Base-by-base conservation (phyloP, 1,140 invertebrate species). In the Capitella teleta region DNA sequence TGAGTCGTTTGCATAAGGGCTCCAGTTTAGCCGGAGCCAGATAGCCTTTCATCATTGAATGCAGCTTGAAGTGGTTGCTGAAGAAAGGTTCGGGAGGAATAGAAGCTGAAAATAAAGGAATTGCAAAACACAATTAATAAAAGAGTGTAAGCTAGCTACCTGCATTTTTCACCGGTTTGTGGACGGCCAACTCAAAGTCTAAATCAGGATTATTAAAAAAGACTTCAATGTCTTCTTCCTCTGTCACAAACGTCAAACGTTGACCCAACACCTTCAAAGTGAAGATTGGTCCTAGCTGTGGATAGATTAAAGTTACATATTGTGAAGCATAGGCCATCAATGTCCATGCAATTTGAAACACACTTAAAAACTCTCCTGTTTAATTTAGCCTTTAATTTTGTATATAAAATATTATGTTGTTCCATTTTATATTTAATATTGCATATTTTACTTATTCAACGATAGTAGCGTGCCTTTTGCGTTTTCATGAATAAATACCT, bases 141-240 rank as follows among this genome's bases (percentile, higher is more conserved):
- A 10, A 10, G 8, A 32, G 5, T 44, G 19, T 18, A 24, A 43
- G n/a, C 21, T 10, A 10, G 2, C n/a, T 34, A 54, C 52, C 52
- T 23, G 41, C 37, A 36, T 54, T 30, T 36, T 60, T 50, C 1
- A 64, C 62, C 28, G 59, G 52, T 24, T 45, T 43, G 38, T 63
- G 59, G 5, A 67, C 63, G 42, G 63, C 63, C 51, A 54, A 53
- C 41, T 64, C 59, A 49, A 67, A 67, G 47, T 62, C 61, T 19
- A 64, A 53, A 53, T 56, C 40, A 18, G 49, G 5, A 8, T 61
- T 64, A 24, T 58, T 46, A 42, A 67, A 65, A 47, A 65, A 65
- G 47, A 57, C 24, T 30, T 59, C 51, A 50, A 60, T 61, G 44
- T 64, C 59, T 21, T 62, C 55, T 14, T 51, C 44, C 14, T 65